Conservation (phyloP, 2,797 vertebrate genomes). For the Channa striata region DNA sequence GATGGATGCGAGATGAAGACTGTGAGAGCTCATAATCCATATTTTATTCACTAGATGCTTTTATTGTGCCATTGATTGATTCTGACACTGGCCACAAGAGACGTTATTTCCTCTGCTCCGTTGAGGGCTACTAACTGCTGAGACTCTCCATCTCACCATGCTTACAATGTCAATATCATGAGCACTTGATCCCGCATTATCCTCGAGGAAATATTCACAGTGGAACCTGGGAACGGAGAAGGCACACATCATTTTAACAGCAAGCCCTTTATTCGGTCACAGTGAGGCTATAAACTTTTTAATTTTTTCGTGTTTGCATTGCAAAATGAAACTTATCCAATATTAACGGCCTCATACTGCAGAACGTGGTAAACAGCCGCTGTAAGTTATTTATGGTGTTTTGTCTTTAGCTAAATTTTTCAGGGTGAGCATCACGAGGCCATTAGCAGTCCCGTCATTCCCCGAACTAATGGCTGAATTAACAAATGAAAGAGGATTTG, state of each 20-base stretch:
- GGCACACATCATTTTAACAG: constrained; percentile 33
- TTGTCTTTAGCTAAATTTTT: constrained; percentile 48
- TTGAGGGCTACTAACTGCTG: constrained; percentile 46
- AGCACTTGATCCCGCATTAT: constrained; percentile 50
- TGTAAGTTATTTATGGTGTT: constrained; percentile 26
- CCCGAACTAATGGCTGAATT: constrained; percentile 71
- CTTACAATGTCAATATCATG: constrained; percentile 55
- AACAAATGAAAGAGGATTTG: constrained; percentile 76
- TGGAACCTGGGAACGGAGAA: constrained; percentile 29
- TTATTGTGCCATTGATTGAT: constrained; percentile 52
- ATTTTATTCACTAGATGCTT: constrained; percentile 49
- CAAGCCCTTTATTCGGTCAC: constrained; percentile 33
- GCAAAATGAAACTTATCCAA: constrained; percentile 53
- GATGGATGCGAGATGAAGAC: constrained; percentile 26
- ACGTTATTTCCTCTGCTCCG: constrained; percentile 55
- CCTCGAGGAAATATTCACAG: constrained; percentile 51
- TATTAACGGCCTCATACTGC: constrained; percentile 44
- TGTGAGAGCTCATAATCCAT: constrained; percentile 40
- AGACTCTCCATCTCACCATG: constrained; percentile 50
- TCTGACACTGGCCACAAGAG: constrained; percentile 40
- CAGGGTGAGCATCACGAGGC: constrained; percentile 23
- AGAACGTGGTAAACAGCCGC: constrained; percentile 18
- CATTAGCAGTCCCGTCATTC: constrained; percentile 58
- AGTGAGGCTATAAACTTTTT: constrained; percentile 32
- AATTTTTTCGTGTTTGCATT: constrained; percentile 49